Conservation (phyloP, 2,113 vertebrate genomes). For the Poeciliopsis occidentalis region DNA sequence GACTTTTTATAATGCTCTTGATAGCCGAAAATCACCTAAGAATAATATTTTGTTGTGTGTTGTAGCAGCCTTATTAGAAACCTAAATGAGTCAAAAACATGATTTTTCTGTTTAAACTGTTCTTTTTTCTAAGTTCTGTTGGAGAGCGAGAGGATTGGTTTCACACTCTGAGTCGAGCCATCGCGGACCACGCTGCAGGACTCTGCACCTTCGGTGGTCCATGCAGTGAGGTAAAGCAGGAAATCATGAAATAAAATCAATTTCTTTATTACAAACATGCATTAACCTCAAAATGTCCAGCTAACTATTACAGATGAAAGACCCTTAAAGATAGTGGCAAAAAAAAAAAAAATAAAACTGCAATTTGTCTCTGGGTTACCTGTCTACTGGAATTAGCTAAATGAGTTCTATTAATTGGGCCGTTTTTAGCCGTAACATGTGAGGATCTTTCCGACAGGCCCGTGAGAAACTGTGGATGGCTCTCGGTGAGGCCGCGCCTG, state of each 20-base stretch:
- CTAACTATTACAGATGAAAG: background rate
- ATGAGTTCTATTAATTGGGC: background rate
- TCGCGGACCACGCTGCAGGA: conserved; percentile 85
- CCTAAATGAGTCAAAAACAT: background rate
- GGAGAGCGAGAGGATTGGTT: conserved; percentile 94
- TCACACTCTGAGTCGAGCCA: conserved; percentile 85
- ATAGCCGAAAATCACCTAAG: background rate
- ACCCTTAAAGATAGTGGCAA: background rate
- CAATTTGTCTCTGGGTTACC: background rate
- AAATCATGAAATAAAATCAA: background rate
- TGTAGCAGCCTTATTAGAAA: background rate
- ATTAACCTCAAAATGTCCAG: background rate
- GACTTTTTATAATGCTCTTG: no score
- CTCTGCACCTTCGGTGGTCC: conserved; percentile 77
- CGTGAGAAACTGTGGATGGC: conserved; percentile 87
- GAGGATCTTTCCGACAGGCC: conserved; percentile 70
- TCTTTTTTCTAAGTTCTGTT: conserved; percentile 81
- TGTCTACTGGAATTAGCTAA: background rate
- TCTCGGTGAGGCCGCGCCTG: conserved; percentile 91
- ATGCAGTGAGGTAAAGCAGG: conserved; percentile 69
- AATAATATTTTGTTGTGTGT: background rate
- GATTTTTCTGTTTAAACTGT: background rate
- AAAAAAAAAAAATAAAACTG: background rate
- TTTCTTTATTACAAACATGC: background rate
- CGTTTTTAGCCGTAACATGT: background rate